These are phyloP conservation scores for Exephanes ischioxanthus DNA, from an alignment of 2,888 invertebrate species.

Conservation along the genomic window DNA sequence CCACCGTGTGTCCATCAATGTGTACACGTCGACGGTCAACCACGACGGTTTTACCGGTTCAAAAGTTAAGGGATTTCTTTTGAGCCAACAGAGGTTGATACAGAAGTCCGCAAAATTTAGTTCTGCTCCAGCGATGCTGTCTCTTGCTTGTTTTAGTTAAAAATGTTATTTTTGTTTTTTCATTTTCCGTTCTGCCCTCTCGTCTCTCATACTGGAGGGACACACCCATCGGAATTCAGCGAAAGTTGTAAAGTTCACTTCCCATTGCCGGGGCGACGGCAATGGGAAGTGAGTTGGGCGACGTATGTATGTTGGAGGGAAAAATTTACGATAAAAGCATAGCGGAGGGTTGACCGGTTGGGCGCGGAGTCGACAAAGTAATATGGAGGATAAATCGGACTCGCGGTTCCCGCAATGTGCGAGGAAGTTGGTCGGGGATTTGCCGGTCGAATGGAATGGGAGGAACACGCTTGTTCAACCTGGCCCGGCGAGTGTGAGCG, in stretches of 20 bases:
- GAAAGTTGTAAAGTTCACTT: background rate
- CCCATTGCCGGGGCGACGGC: background rate
- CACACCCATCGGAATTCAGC: constrained; percentile 9
- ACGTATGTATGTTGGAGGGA: background rate
- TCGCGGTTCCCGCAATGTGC: background rate
- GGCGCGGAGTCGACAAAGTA: constrained; percentile 2
- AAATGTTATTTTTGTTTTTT: background rate
- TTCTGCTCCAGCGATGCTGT: background rate
- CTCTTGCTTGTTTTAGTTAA: background rate
- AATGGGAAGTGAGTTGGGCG: constrained; percentile 11
- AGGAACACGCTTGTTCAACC: constrained; percentile 11
- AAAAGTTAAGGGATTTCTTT: constrained; percentile 17
- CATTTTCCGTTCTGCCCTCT: background rate
- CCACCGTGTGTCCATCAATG: background rate
- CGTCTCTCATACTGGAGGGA: constrained; percentile 8
- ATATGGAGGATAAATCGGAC: constrained; percentile 22
- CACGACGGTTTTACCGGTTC: constrained; percentile 7
- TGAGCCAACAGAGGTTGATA: background rate
- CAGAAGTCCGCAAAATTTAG: constrained; percentile 3
- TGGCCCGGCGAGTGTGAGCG: background rate
- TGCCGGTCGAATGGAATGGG: constrained; percentile 5
- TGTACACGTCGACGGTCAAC: constrained; percentile 2
- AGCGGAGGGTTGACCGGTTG: background rate
- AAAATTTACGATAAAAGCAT: constrained; percentile 19
- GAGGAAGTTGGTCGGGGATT: background rate